Base-by-base conservation (phyloP, 2,113 vertebrate species). In the Rhadina sibilatrix region DNA sequence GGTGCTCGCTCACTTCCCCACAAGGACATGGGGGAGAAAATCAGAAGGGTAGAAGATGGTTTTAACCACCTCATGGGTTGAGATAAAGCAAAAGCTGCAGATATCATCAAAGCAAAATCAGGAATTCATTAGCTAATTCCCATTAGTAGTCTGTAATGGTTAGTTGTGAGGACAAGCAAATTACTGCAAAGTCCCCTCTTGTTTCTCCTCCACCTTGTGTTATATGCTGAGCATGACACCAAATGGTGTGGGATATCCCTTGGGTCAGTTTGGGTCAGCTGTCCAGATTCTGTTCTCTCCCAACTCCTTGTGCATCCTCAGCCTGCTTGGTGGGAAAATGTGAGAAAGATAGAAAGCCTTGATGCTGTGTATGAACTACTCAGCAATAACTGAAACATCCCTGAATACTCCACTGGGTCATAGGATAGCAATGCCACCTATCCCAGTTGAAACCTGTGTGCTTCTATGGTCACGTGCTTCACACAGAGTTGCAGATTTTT, bases 1-100 rank as follows among this genome's bases (percentile, higher is more conserved):
- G 21, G 1, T 18, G 5, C 28, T 66, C 1, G 0, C 5, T 85
- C 9, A 31, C 6, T 16, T 15, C 4, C 33, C 7, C 1, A 4
- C 16, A 70, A 19, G 16, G 9, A 6, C 4, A 24, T 15, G 12
- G 10, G 9, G 13, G 16, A 30, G 37, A 90, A 54, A 84, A 60
- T 87, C 3, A 60, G 44, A 81, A 52, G 4, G 9, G 8, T 6
- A 70, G 22, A 87, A 76, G 38, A n/a, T 5, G 24, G 6, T 54
- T 63, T 83, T 61, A 63, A 69, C 35, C 4, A 13, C 42, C 13
- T 35, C 1, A 0, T 56, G n/a, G 16, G 4, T 14, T 50, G 28
- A 68, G 33, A 28, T 25, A 65, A 91, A 89, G 22, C 15, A 74
- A 91, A 76, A 79, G 12, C 9, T 27, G 5, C 7, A 3, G 20